Percentiles rank a stretch among this genome's conserved stretches.
Evolutionary conservation across 23 tunicate genomes (phyloP).

Genomic region (Oikopleura albicans): DNA sequence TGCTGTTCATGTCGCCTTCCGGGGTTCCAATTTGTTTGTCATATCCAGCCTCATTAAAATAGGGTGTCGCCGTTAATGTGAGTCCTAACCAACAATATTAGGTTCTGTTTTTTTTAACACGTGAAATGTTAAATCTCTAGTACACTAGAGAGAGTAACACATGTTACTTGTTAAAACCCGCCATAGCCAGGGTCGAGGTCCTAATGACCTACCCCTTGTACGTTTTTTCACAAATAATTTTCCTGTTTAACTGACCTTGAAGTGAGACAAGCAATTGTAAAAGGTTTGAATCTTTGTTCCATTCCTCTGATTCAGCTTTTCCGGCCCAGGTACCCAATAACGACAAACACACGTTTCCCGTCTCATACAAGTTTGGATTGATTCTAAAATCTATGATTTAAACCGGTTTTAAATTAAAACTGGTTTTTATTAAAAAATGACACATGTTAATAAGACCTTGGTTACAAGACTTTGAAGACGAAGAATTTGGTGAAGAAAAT

Average conservation of each 20-base stretch:
- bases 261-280: neutral
- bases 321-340: neutral
- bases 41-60: neutral
- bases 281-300: neutral
- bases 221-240: too few species aligned
- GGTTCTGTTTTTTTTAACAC: too few species aligned
- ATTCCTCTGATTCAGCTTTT: neutral
- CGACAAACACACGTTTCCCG: neutral
- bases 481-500: too few species aligned
- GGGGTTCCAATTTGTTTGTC: neutral
- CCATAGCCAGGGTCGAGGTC: too few species aligned
- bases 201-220: too few species aligned
- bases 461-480: too few species aligned
- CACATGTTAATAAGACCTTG: too few species aligned
- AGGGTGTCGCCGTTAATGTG: neutral
- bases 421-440: too few species aligned
- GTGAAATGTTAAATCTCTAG: too few species aligned
- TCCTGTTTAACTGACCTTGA: neutral
- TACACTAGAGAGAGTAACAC: too few species aligned
- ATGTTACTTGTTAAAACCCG: too few species aligned
- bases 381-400: neutral
- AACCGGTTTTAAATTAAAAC: too few species aligned
- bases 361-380: neutral
- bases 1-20: neutral
- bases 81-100: neutral